A percentile compares a stretch with the other conserved stretches of the same genome.
These are phyloP conservation scores for Limnephilus rhombicus DNA, from an alignment of 2,888 invertebrate species.

Conservation along the genomic window DNA sequence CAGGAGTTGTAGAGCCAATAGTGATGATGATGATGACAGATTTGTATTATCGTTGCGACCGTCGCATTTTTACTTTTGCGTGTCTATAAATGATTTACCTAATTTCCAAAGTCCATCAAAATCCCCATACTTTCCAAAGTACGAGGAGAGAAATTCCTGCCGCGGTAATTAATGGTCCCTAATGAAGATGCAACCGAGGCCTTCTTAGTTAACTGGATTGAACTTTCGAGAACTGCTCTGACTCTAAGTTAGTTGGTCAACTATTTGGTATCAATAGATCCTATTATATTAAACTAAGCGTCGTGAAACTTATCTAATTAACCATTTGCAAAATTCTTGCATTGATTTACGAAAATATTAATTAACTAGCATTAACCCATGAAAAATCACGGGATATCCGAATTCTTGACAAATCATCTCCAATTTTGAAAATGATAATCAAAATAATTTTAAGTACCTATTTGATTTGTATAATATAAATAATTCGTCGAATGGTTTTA, in stretches of 20 bases:
- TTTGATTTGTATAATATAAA: no score
- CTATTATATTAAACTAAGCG: neutral
- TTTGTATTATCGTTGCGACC: no score
- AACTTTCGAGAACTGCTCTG: neutral
- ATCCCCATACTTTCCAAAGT: neutral
- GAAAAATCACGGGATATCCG: no score
- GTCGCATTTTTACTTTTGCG: no score
- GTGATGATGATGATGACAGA: no score
- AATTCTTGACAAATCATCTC: no score
- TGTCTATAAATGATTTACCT: no score
- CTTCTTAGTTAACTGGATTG: conserved; percentile 18
- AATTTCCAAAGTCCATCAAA: neutral
- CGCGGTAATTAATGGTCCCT: neutral
- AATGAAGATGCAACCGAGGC: conserved; percentile 20
- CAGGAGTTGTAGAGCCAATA: no score
- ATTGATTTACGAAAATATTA: neutral
- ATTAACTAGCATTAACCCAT: neutral
- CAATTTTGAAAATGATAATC: no score
- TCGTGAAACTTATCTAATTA: neutral
- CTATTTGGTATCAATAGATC: neutral
- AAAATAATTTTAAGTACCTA: no score
- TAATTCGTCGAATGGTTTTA: no score
- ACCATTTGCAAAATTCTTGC: neutral
- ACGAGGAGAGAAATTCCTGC: neutral
- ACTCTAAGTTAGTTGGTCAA: neutral